Evolutionary conservation across 2,113 vertebrate species (phyloP).

Genomic region (Clinocottus analis): DNA sequence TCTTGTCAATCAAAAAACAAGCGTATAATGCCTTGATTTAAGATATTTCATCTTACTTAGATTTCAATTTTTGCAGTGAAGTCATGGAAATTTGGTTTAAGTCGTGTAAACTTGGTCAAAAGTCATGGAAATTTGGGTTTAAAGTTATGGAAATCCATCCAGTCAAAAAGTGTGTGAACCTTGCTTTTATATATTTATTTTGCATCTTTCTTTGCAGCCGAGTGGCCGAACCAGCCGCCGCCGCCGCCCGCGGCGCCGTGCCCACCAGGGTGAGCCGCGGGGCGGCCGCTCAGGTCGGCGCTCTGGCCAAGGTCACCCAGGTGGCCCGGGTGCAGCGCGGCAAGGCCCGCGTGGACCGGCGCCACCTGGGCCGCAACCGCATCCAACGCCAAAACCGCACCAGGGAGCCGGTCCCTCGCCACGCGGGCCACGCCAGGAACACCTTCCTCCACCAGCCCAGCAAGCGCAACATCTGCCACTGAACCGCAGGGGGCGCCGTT

Average conservation of each 20-base stretch:
- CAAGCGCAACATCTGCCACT: constrained; percentile 95
- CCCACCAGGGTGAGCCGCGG: constrained; percentile 81
- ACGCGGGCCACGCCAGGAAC: constrained; percentile 81
- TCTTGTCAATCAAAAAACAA: too few species aligned
- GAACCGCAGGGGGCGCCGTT: constrained; percentile 73
- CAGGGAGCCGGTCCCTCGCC: constrained; percentile 86
- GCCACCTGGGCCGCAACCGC: constrained; percentile 87
- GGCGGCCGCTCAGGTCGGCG: constrained; percentile 81
- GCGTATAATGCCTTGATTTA: too few species aligned
- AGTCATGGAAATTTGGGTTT: too few species aligned
- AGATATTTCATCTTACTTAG: too few species aligned
- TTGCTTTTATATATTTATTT: background rate
- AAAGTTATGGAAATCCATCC: too few species aligned
- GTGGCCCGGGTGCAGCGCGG: constrained; percentile 89
- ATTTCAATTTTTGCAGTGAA: too few species aligned
- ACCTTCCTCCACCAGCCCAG: constrained; percentile 94
- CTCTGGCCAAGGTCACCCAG: constrained; percentile 91
- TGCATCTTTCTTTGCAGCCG: constrained; percentile 64
- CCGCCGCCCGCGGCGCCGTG: constrained; percentile 67
- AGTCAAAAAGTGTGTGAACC: too few species aligned
- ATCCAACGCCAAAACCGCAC: constrained; percentile 94
- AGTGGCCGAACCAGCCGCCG: constrained; percentile 76
- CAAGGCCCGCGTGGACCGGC: constrained; percentile 88
- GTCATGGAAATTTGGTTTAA: too few species aligned
- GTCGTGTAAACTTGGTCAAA: too few species aligned